Evolutionary conservation across 2,113 vertebrate genomes (phyloP), one percentile per base, ranked within the genome.

Genomic region (Choloepus hoffmanni): DNA sequence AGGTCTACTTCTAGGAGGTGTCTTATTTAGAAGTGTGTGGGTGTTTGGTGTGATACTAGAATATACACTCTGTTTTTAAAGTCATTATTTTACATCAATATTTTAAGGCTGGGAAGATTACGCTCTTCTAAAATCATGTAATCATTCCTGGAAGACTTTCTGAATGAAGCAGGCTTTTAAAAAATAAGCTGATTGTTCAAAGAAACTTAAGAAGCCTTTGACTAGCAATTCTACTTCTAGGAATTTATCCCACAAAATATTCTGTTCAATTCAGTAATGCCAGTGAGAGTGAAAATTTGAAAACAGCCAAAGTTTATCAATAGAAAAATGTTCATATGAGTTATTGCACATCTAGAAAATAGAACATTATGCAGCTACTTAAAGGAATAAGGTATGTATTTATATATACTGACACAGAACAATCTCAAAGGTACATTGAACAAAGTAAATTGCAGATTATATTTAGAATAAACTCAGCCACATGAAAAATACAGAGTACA

Each of bases 381-480:
- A 45, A 68, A 85, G 33, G 19, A 89, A 55, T 24, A 74, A 28
- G 36, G 11, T 72, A 36, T 40, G 14, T 65, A 58, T 60, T 26
- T 48, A 23, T 55, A 14, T 14, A 2, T 43, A 26, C 4, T 62
- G 50, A 84, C 16, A 43, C 36, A 30, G 8, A 79, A 36, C 40
- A 58, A 74, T 53, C 43, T 88, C 53, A 82, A 67, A 76, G 48
- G 24, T 13, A 60, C 19, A 21, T 60, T 89, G 84, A 60, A 63
- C 33, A 92, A 78, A 84, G 26, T 76, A 81, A 92, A 87, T 79
- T 85, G 92, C 63, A 86, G n/a, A 21, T 93, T 92, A 74, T 73
- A 76, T 73, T 92, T 74, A 85, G 45, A 72, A 93, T 62, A 81
- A 94, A 89, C 10, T 84, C 24, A 92, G 58, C 55, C 33, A 73